phyloP scores from a whole-genome alignment of 2,888 invertebrate genomes.

The Calameuta idolon region DNA sequence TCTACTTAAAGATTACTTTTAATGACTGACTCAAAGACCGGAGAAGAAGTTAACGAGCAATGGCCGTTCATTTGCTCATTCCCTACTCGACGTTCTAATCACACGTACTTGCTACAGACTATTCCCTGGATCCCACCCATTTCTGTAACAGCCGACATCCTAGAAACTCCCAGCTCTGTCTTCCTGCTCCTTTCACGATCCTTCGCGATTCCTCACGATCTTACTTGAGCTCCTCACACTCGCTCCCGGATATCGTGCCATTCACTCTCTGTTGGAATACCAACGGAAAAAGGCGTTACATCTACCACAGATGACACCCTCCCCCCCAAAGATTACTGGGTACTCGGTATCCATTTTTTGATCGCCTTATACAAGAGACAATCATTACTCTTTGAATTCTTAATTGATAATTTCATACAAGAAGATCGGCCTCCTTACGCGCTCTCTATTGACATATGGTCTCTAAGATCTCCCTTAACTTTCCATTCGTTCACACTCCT shows the following conservation, averaged over 20 bases:
- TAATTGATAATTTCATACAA: not conserved
- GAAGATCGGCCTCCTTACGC: not conserved
- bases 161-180: not conserved
- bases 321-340: not conserved
- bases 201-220: too few relatives aligned
- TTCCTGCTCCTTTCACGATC: too few relatives aligned
- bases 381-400: not conserved
- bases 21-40: constrained; percentile 29
- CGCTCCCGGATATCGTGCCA: not conserved
- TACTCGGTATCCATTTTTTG: not conserved
- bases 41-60: constrained; percentile 24
- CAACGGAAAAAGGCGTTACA: constrained; percentile 21
- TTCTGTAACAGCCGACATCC: not conserved
- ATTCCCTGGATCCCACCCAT: not conserved
- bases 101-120: constrained; percentile 9
- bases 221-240: not conserved
- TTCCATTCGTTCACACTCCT: not conserved
- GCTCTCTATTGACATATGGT: not conserved
- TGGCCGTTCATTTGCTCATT: constrained; percentile 2
- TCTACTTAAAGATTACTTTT: constrained; percentile 31
- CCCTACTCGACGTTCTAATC: constrained; percentile 34
- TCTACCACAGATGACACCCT: constrained; percentile 23
- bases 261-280: not conserved
- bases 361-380: not conserved
- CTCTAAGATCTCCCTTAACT: not conserved